These are phyloP conservation scores for Suillia variegata DNA, from an alignment of 2,888 invertebrate genomes.

Conservation along the genomic window DNA sequence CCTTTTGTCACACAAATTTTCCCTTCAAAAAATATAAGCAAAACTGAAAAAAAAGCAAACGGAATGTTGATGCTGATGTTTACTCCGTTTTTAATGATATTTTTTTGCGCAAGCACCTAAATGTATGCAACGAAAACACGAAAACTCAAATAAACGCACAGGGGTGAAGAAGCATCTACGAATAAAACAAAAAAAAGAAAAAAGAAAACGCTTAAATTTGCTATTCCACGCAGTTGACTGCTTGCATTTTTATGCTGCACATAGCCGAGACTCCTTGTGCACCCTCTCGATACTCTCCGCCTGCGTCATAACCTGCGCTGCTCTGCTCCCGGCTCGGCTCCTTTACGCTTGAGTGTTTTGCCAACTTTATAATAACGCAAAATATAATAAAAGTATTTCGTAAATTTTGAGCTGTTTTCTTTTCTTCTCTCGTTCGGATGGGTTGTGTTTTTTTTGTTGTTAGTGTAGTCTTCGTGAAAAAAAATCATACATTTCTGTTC, in stretches of 20 bases:
- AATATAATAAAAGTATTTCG: background rate
- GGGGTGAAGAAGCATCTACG: background rate
- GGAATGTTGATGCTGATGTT: too few relatives aligned
- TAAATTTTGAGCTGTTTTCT: background rate
- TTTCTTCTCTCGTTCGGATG: background rate
- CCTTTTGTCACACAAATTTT: background rate
- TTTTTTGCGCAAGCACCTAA: slow-evolving; percentile 1
- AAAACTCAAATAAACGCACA: background rate
- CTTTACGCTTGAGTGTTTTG: background rate
- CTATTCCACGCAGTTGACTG: slow-evolving; percentile 1
- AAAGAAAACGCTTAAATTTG: background rate
- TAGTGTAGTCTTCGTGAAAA: too few relatives aligned
- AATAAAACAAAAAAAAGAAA: background rate
- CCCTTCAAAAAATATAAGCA: too few relatives aligned
- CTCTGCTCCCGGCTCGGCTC: too few relatives aligned
- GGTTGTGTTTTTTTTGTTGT: background rate
- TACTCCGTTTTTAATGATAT: background rate
- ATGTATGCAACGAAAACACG: background rate
- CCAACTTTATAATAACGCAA: slow-evolving; percentile 1
- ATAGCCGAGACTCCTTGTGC: background rate
- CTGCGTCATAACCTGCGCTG: background rate
- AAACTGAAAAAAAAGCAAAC: too few relatives aligned
- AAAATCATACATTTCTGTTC: background rate
- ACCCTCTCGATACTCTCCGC: background rate
- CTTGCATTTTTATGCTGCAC: background rate